These are phyloP conservation scores for Xanthorhoe designata DNA, from an alignment of 2,888 invertebrate genomes.

Conservation along the genomic window DNA sequence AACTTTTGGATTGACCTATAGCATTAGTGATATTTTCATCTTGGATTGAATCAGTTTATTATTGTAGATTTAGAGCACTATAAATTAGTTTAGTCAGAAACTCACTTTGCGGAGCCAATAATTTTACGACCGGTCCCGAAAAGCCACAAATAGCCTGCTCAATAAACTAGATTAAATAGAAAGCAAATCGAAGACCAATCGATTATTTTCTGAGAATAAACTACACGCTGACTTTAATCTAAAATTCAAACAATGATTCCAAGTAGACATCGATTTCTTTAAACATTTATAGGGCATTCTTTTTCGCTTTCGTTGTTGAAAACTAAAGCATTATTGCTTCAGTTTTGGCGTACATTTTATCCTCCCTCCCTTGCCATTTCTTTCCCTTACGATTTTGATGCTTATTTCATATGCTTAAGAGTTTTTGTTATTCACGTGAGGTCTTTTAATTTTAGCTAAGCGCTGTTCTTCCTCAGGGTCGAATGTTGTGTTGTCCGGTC, in stretches of 20 bases:
- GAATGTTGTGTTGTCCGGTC: constrained; percentile 59
- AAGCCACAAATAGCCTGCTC: constrained; percentile 42
- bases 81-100: constrained; percentile 17
- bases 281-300: constrained; percentile 21
- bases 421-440: neutral
- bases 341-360: neutral
- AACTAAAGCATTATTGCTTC: neutral
- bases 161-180: constrained; percentile 27
- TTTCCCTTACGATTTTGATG: too few relatives aligned
- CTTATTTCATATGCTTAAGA: too few relatives aligned
- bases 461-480: constrained; percentile 36
- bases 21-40: too few relatives aligned
- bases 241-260: constrained; percentile 63
- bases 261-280: constrained; percentile 46
- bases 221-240: constrained; percentile 50
- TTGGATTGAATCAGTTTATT: too few relatives aligned
- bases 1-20: neutral
- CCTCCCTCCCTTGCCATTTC: too few relatives aligned
- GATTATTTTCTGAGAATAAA: constrained; percentile 58
- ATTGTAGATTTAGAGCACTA: constrained; percentile 18
- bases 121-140: constrained; percentile 24
- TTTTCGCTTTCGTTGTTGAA: constrained; percentile 3
- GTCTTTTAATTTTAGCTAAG: constrained; percentile 11
- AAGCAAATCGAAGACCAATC: constrained; percentile 58
- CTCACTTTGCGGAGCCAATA: constrained; percentile 19